Evolutionary conservation across 1,140 invertebrate species (phyloP).

Genomic region (Ceratitis capitata): DNA sequence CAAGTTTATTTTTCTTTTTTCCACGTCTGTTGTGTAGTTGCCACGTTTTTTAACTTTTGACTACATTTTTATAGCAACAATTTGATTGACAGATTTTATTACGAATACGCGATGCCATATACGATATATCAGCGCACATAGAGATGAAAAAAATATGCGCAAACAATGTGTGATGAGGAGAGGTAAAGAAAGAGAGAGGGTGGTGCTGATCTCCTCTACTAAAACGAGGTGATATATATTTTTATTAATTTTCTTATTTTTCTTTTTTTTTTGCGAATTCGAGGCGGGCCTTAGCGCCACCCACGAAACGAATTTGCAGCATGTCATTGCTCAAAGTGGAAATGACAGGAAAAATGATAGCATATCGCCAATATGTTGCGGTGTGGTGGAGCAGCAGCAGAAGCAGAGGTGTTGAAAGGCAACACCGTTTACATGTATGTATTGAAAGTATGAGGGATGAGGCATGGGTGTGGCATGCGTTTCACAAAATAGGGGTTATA

Average conservation of each 20-base stretch:
- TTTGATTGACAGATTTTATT: conserved; percentile 31
- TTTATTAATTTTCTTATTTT: no score
- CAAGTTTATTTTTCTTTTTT: background rate
- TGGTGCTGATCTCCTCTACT: no score
- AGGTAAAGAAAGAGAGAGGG: background rate
- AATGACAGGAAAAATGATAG: conserved; percentile 31
- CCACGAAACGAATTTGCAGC: background rate
- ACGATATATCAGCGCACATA: no score
- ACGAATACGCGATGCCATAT: conserved; percentile 17
- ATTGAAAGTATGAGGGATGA: no score
- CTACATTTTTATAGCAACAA: conserved; percentile 30
- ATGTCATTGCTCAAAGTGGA: conserved; percentile 31
- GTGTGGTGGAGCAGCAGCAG: background rate
- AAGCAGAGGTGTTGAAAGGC: background rate
- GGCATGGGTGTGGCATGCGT: background rate
- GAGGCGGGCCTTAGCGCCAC: background rate
- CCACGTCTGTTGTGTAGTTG: background rate
- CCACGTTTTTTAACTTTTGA: conserved; percentile 22
- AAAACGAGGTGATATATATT: background rate
- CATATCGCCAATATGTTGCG: background rate
- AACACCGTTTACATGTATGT: background rate
- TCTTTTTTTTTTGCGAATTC: background rate
- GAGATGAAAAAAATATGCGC: background rate
- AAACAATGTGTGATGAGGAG: background rate
- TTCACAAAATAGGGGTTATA: background rate